phyloP scores from a whole-genome alignment of 2,113 vertebrate species.

The Scartelaos histophorus region DNA sequence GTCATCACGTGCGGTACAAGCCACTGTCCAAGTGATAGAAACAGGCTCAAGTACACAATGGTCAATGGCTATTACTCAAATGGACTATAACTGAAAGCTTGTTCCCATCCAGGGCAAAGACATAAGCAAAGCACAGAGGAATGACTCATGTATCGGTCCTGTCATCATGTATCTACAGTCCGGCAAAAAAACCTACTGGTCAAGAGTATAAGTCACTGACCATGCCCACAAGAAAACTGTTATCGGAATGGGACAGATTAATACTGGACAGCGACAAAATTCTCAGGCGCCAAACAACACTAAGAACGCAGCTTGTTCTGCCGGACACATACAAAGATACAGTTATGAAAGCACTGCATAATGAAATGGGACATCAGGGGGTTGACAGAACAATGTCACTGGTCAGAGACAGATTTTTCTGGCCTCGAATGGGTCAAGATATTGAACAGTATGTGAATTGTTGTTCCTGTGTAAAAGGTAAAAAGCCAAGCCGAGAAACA shows the following conservation, averaged over 20 bases:
- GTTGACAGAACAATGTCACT: not conserved
- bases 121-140: not conserved
- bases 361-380: not conserved
- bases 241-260: not conserved
- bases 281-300: not conserved
- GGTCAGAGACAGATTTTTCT: not conserved
- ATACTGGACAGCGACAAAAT: not conserved
- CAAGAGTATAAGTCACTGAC: not conserved
- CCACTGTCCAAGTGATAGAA: not conserved
- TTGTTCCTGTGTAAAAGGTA: not conserved
- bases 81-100: not conserved
- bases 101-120: not conserved
- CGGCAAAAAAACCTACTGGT: not conserved
- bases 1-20: not conserved
- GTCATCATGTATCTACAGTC: not conserved
- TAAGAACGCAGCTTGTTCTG: not conserved
- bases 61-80: not conserved
- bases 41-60: not conserved
- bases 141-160: not conserved
- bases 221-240: not conserved
- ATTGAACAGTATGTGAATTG: not conserved
- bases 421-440: not conserved
- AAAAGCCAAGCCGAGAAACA: not conserved
- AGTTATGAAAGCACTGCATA: not conserved
- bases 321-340: not conserved